A percentile compares a stretch with the other conserved stretches of the same genome.
Conservation (phyloP, 1,140 invertebrate genomes). For the Venturia canescens region DNA sequence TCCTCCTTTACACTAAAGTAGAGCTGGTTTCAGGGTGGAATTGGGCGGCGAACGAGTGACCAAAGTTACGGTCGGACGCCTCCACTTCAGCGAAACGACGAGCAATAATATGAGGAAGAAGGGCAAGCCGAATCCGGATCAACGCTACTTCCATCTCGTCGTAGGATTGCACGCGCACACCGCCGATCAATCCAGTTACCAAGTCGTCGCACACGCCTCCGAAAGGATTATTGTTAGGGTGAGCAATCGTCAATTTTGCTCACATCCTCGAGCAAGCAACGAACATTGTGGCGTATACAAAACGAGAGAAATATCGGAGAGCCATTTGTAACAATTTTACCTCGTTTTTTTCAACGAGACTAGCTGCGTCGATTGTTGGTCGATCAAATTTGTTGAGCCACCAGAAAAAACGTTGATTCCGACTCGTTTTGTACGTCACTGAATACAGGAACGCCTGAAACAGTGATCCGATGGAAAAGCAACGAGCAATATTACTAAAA, state of each 20-base stretch:
- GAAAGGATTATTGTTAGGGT: conserved; percentile 98
- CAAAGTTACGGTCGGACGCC: conserved; percentile 94
- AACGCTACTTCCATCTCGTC: conserved; percentile 95
- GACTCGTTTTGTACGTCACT: no score
- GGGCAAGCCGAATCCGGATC: conserved; percentile 98
- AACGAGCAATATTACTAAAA: no score
- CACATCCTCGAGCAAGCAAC: no score
- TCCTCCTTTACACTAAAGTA: conserved; percentile 67
- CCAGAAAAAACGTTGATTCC: no score
- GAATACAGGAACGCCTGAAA: no score
- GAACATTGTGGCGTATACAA: no score
- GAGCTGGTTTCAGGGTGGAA: conserved; percentile 84
- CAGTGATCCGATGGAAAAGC: no score
- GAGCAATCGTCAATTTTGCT: conserved; percentile 61
- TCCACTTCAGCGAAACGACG: conserved; percentile 99
- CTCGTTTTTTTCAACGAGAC: no score
- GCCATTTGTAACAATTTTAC: no score
- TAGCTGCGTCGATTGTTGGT: no score
- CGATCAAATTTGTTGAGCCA: no score
- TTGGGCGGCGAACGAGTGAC: conserved; percentile 89
- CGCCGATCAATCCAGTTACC: conserved; percentile 84
- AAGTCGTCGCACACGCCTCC: conserved; percentile 91
- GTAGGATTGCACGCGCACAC: conserved; percentile 94
- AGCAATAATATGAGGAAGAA: conserved; percentile 99
- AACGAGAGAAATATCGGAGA: no score